phyloP scores from a whole-genome alignment of 2,113 vertebrate genomes.

The Alethe diademata region DNA sequence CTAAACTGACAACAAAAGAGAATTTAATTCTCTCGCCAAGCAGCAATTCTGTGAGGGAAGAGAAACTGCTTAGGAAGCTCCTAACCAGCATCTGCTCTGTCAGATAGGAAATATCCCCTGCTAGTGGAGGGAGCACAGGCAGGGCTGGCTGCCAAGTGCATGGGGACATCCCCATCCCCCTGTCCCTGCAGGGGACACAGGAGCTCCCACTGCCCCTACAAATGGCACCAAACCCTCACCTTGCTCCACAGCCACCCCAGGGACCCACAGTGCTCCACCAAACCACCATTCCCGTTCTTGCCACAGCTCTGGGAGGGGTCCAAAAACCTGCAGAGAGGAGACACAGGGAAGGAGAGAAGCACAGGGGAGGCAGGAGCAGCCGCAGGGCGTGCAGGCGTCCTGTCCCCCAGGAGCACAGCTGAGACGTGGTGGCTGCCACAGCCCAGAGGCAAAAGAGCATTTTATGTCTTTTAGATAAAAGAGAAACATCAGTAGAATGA shows the following conservation, averaged over 20 bases:
- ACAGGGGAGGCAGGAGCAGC: background rate
- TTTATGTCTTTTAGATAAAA: conserved; percentile 34
- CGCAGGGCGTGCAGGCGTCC: rapidly evolving
- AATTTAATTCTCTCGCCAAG: conserved; percentile 38
- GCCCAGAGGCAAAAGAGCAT: background rate
- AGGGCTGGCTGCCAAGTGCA: background rate
- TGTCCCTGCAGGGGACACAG: background rate
- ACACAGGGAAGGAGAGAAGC: rapidly evolving
- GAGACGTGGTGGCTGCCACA: background rate
- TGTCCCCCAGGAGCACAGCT: rapidly evolving
- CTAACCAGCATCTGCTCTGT: conserved; percentile 32
- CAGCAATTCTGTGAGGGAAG: conserved; percentile 6
- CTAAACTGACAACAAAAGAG: conserved; percentile 14
- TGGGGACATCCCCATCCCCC: background rate
- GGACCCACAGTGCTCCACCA: background rate
- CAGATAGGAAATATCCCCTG: conserved; percentile 35
- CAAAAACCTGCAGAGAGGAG: background rate
- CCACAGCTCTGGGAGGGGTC: background rate
- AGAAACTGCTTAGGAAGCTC: conserved; percentile 50
- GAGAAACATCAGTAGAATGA: conserved; percentile 16
- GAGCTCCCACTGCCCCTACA: background rate
- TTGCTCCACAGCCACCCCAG: background rate
- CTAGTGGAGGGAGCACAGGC: background rate
- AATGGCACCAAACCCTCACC: rapidly evolving
- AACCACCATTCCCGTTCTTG: background rate